Evolutionary conservation across 64 coral and sea anemone genomes (phyloP).

Genomic region (Exaiptasia diaphana): DNA sequence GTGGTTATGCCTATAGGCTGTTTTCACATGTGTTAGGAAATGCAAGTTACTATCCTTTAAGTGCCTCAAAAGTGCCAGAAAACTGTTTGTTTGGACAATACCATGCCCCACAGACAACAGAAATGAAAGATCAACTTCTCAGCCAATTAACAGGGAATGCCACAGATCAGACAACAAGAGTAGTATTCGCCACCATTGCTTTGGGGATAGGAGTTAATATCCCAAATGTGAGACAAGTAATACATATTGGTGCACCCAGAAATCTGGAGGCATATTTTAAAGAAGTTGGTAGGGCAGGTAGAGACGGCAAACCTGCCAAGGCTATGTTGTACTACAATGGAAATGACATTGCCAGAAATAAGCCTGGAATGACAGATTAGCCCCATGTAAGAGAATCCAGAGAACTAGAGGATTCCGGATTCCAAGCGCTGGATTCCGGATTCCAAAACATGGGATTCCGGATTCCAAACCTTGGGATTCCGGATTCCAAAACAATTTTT

Average conservation of each 20-base stretch:
- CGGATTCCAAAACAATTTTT: no score
- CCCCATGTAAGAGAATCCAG: no score
- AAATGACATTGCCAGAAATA: conserved; percentile 49
- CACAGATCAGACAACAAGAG: conserved; percentile 3
- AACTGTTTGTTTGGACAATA: conserved; percentile 53
- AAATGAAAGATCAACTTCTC: conserved; percentile 44
- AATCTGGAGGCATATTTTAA: conserved; percentile 18
- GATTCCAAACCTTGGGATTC: not conserved
- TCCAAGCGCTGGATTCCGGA: no score
- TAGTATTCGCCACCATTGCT: conserved; percentile 52
- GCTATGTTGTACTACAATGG: conserved; percentile 59
- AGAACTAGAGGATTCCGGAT: no score
- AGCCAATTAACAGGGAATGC: not conserved
- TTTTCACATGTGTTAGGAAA: conserved; percentile 22
- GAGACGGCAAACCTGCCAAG: conserved; percentile 20
- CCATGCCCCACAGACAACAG: conserved; percentile 26
- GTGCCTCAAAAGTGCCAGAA: conserved; percentile 1
- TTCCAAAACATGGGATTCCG: no score
- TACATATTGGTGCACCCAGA: conserved; percentile 40
- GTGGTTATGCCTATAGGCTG: conserved; percentile 24
- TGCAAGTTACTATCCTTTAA: conserved; percentile 22
- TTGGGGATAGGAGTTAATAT: conserved; percentile 58
- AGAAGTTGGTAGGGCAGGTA: conserved; percentile 46
- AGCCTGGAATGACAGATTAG: conserved; percentile 40
- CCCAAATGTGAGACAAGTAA: not conserved